Evolutionary conservation across 2,113 vertebrate genomes (phyloP).

Genomic region (Craseonycteris thonglongyai): DNA sequence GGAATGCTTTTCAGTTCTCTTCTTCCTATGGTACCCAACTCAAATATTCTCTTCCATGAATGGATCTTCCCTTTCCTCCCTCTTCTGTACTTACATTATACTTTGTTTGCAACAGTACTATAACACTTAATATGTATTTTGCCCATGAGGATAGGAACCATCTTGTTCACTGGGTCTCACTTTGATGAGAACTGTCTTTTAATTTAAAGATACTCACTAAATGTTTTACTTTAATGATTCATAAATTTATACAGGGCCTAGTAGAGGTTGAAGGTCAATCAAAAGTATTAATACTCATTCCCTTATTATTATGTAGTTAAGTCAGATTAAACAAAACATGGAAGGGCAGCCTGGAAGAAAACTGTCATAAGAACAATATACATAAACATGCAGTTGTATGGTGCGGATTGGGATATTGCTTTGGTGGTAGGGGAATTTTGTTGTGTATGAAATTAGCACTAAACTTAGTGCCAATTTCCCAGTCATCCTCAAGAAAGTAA

Average conservation of each 20-base stretch:
- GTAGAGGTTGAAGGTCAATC: background rate
- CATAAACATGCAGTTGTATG: background rate
- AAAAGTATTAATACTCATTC: background rate
- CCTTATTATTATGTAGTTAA: background rate
- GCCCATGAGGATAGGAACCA: background rate
- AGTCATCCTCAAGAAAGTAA: slow-evolving; percentile 22
- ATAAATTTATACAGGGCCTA: background rate
- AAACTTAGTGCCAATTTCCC: background rate
- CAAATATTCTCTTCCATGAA: background rate
- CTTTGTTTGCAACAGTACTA: background rate
- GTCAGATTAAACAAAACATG: background rate
- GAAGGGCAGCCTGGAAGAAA: background rate
- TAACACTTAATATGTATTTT: background rate
- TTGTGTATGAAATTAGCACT: background rate
- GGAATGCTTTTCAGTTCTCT: background rate
- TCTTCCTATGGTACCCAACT: background rate
- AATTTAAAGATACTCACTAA: background rate
- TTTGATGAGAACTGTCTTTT: background rate
- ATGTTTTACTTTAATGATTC: background rate
- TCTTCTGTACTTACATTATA: background rate
- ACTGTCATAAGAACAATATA: background rate
- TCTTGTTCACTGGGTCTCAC: background rate
- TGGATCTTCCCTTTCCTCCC: background rate
- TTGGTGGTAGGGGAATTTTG: background rate
- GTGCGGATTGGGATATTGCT: background rate